phyloP scores from a whole-genome alignment of 2,113 vertebrate species.

The Mustela nigripes region DNA sequence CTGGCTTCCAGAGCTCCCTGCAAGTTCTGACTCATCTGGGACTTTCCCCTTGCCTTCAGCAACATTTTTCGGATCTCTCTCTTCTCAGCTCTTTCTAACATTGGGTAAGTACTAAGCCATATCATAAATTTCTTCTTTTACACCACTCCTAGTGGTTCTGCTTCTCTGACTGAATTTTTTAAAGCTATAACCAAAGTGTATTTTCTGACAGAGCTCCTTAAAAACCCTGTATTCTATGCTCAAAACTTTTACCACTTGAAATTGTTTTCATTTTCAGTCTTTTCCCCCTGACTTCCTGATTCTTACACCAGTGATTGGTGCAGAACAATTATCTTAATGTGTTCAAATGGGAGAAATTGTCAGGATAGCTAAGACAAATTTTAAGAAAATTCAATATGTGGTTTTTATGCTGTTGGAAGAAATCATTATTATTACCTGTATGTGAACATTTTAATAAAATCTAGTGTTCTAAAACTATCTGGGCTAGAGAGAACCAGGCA shows the following conservation, averaged over 20 bases:
- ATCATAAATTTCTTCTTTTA: not conserved
- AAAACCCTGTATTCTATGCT: not conserved
- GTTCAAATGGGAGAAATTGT: not conserved
- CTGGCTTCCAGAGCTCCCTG: not conserved
- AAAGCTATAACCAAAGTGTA: not conserved
- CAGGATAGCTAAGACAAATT: not conserved
- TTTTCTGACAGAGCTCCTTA: constrained; percentile 42
- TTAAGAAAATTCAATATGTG: constrained; percentile 44
- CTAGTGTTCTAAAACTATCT: not conserved
- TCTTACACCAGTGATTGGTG: not conserved
- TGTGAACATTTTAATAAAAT: constrained; percentile 44
- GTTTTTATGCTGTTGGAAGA: not conserved
- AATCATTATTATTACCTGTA: not conserved
- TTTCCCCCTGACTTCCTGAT: not conserved
- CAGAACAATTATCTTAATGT: not conserved
- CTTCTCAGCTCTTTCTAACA: not conserved
- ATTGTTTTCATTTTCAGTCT: constrained; percentile 43
- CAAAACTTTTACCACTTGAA: not conserved
- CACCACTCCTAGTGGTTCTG: not conserved
- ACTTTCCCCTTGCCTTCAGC: not conserved
- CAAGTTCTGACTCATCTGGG: not conserved
- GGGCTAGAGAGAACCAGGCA: not conserved
- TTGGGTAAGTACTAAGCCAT: not conserved
- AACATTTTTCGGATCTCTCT: not conserved
- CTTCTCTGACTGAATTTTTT: not conserved